A percentile compares a stretch with the other conserved stretches of the same genome.
phyloP scores from a whole-genome alignment of 2,888 invertebrate species.

The Andrena minutula region DNA sequence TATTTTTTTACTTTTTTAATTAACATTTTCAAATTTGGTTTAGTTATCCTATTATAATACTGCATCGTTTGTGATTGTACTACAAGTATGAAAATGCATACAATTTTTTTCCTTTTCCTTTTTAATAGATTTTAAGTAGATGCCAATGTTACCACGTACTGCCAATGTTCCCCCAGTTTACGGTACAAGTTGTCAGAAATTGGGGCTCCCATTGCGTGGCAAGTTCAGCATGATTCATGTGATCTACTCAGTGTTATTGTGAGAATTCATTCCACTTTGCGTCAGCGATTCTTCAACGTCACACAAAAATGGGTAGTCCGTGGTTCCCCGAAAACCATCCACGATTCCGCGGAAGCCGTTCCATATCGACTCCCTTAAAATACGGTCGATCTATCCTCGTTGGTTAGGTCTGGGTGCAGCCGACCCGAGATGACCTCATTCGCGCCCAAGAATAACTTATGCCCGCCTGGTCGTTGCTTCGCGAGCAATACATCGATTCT shows the following conservation, averaged over 20 bases:
- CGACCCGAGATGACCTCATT: conserved; percentile 81
- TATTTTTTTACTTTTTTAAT: too few species aligned
- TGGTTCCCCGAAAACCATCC: conserved; percentile 21
- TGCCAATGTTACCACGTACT: too few species aligned
- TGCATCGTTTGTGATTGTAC: too few species aligned
- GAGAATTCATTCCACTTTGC: background rate
- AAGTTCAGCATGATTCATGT: background rate
- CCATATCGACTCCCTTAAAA: conserved; percentile 58
- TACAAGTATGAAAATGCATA: too few species aligned
- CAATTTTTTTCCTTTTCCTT: too few species aligned
- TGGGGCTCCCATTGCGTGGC: background rate
- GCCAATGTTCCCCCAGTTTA: too few species aligned
- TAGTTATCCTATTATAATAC: too few species aligned
- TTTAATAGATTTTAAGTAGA: too few species aligned
- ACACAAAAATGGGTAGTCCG: background rate
- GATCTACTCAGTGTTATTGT: background rate
- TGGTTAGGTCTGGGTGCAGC: conserved; percentile 64
- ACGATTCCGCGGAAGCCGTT: conserved; percentile 25
- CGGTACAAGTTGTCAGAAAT: background rate
- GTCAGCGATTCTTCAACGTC: background rate
- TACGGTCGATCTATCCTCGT: conserved; percentile 58
- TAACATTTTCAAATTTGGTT: too few species aligned
- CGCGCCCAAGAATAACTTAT: conserved; percentile 79
- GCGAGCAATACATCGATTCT: conserved; percentile 31
- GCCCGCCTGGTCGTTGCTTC: conserved; percentile 55